phyloP scores from a whole-genome alignment of 2,113 vertebrate genomes.

The Chiloscyllium plagiosum region DNA sequence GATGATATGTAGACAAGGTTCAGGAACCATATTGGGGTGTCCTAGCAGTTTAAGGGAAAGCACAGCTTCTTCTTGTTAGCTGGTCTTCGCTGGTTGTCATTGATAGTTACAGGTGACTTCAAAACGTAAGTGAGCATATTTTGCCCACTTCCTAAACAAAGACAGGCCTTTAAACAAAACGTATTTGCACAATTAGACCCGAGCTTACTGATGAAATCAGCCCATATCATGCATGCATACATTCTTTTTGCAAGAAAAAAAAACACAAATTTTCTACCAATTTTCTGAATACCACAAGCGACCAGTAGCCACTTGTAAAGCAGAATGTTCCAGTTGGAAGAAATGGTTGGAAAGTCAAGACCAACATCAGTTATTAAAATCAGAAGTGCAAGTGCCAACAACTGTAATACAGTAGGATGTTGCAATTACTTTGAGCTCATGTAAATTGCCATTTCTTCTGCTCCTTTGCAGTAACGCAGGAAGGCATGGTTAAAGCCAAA shows the following conservation, averaged over 20 bases:
- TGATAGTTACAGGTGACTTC: neutral
- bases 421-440: neutral
- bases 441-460: neutral
- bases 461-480: neutral
- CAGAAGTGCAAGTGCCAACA: neutral
- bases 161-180: neutral
- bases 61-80: too few species aligned
- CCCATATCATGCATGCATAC: neutral
- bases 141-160: neutral
- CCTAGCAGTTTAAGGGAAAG: too few species aligned
- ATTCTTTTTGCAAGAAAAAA: neutral
- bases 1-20: neutral
- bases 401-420: neutral
- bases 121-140: neutral
- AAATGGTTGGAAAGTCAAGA: neutral
- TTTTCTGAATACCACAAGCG: neutral
- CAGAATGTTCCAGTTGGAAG: neutral
- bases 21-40: too few species aligned
- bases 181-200: neutral
- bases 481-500: neutral
- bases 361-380: neutral
- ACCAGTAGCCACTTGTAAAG: neutral
- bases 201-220: neutral
- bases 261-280: neutral
- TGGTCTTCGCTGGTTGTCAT: neutral